These are phyloP conservation scores for Artibeus lituratus DNA, from an alignment of 2,797 vertebrate species.

Conservation along the genomic window DNA sequence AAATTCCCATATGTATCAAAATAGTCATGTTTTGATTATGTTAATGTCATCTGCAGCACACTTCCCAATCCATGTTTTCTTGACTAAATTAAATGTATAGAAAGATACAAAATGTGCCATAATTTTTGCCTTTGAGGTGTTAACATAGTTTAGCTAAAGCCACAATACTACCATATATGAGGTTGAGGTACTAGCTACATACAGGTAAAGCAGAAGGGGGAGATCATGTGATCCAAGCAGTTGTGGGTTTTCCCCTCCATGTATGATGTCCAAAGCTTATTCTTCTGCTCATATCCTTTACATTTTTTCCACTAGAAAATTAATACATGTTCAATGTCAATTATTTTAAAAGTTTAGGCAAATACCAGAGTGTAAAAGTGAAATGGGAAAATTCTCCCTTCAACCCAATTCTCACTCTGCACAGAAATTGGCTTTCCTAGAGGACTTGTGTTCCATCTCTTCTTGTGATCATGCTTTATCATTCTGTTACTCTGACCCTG, in stretches of 20 bases:
- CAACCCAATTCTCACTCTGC: neutral
- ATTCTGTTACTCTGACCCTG: neutral
- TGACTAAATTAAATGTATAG: neutral
- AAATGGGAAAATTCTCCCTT: neutral
- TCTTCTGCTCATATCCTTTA: neutral
- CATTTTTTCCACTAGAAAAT: neutral
- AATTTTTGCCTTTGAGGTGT: neutral
- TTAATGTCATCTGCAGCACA: neutral
- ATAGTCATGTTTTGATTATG: conserved; percentile 25
- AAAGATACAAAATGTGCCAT: neutral
- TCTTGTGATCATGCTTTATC: neutral
- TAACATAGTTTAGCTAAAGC: neutral
- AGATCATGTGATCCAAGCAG: neutral
- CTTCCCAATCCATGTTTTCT: neutral
- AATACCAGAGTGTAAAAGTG: neutral
- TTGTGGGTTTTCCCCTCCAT: neutral
- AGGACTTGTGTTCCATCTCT: neutral
- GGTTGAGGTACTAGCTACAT: neutral
- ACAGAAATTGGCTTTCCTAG: neutral
- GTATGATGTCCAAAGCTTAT: neutral
- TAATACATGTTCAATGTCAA: neutral
- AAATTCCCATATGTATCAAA: neutral
- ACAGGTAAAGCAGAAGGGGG: neutral
- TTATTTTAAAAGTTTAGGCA: neutral
- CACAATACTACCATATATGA: neutral